Conservation (phyloP, 2,888 invertebrate genomes). For the Ceraclea dissimilis region DNA sequence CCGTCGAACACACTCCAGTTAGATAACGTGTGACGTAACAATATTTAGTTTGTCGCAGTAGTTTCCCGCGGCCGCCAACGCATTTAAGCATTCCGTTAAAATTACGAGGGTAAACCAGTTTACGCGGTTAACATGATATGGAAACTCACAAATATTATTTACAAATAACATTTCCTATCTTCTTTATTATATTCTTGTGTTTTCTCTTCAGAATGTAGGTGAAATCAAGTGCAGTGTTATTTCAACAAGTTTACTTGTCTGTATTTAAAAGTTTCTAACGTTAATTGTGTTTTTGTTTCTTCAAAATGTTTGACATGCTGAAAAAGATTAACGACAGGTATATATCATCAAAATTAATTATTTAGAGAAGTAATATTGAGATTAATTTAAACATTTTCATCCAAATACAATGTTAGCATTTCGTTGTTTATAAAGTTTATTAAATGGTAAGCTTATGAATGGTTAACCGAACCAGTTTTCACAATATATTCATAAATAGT, state of each 20-base stretch:
- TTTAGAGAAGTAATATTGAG: neutral
- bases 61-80: conserved; percentile 15
- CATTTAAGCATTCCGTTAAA: conserved; percentile 4
- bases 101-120: neutral
- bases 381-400: no score
- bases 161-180: neutral
- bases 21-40: conserved; percentile 25
- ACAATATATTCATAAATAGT: no score
- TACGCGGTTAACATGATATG: conserved; percentile 9
- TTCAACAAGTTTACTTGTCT: neutral
- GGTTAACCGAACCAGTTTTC: no score
- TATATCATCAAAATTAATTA: no score
- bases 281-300: conserved; percentile 4
- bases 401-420: no score
- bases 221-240: neutral
- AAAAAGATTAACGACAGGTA: conserved; percentile 22
- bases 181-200: neutral
- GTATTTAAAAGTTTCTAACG: conserved; percentile 11
- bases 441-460: no score
- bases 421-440: no score
- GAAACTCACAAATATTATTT: neutral
- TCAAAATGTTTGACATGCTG: conserved; percentile 24
- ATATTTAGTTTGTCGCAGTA: conserved; percentile 22
- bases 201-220: neutral
- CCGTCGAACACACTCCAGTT: conserved; percentile 9